phyloP scores from a whole-genome alignment of 2,888 invertebrate genomes.

The Oegoconia quadripuncta region DNA sequence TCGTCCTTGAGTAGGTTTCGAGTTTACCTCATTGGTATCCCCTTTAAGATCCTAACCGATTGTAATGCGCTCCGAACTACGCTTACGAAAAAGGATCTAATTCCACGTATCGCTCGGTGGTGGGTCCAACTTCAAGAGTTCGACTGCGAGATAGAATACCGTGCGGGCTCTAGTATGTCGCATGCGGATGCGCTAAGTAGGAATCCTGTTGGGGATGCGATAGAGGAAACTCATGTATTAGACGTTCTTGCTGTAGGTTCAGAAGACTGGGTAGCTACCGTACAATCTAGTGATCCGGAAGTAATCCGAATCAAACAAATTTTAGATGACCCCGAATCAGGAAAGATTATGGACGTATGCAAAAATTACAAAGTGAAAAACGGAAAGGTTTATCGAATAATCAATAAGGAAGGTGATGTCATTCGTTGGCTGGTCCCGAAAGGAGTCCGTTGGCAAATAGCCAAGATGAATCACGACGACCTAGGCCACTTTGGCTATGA shows the following conservation, averaged over 20 bases:
- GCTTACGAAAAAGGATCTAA: constrained; percentile 18
- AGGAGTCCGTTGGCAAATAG: constrained; percentile 15
- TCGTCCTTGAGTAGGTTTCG: constrained; percentile 12
- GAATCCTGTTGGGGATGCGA: constrained; percentile 4
- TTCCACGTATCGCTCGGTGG: constrained; percentile 33
- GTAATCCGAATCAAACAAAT: neutral
- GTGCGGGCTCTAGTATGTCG: constrained; percentile 25
- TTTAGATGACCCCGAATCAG: neutral
- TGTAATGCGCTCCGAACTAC: constrained; percentile 10
- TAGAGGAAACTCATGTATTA: neutral
- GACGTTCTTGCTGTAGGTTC: neutral
- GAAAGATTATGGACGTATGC: neutral
- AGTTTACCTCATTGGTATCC: constrained; percentile 15
- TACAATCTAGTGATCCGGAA: neutral
- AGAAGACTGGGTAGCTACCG: neutral
- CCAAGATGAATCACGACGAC: constrained; percentile 13
- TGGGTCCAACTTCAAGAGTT: constrained; percentile 34
- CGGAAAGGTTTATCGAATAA: neutral
- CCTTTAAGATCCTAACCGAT: constrained; percentile 17
- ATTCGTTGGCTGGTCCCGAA: constrained; percentile 10
- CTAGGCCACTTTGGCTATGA: constrained; percentile 16
- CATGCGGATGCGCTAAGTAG: constrained; percentile 39
- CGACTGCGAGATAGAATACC: constrained; percentile 26
- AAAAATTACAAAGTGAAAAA: neutral
- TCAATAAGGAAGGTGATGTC: neutral